Conservation (phyloP, 2,888 invertebrate species). For the Epinotia brunnichana region DNA sequence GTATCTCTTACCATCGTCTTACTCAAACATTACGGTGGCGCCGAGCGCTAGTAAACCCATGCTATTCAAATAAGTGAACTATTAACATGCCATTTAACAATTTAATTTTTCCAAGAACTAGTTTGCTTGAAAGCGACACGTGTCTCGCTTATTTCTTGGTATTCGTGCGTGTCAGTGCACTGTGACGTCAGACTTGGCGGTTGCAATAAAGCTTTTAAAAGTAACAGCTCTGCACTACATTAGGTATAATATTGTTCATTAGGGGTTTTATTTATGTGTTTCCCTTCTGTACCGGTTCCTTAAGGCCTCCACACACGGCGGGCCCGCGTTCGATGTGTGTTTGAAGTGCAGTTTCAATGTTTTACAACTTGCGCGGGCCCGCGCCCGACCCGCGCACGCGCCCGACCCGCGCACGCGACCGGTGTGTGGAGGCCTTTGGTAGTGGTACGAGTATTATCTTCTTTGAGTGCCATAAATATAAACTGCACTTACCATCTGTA, state of each 20-base stretch:
- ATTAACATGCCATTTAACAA: neutral
- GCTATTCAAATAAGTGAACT: neutral
- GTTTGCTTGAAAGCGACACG: slow-evolving; percentile 9
- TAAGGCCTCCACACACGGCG: no score
- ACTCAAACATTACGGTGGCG: neutral
- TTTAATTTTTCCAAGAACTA: neutral
- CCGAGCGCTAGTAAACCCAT: neutral
- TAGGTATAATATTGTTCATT: neutral
- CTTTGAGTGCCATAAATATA: neutral
- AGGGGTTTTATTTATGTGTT: neutral
- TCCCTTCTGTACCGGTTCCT: neutral
- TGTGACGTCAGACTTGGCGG: neutral
- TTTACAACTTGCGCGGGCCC: no score
- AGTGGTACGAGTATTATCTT: neutral
- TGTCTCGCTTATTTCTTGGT: slow-evolving; percentile 1
- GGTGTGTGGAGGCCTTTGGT: no score
- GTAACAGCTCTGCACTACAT: neutral
- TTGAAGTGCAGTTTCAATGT: no score
- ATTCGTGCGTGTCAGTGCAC: slow-evolving; percentile 4
- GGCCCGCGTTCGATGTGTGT: no score
- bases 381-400: no score
- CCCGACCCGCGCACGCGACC: no score
- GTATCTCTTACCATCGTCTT: neutral
- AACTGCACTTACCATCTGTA: neutral
- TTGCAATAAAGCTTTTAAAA: neutral